Evolutionary conservation across 2,888 invertebrate species (phyloP).

Genomic region (Metalampra italica): DNA sequence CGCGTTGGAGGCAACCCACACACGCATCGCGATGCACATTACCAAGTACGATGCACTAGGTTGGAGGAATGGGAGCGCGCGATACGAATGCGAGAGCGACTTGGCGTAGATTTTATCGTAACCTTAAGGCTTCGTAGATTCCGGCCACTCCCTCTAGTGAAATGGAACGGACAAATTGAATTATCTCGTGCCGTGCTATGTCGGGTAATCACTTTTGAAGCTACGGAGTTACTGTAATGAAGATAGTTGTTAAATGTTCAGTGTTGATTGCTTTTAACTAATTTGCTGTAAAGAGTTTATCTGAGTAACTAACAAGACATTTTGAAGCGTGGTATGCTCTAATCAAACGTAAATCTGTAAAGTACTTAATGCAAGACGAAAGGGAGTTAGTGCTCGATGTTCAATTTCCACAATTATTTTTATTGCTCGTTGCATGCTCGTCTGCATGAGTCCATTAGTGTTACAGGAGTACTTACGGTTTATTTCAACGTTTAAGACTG

Average conservation of each 20-base stretch:
- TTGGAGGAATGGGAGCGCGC: constrained; percentile 68
- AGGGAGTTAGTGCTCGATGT: constrained; percentile 14
- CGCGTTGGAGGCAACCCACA: constrained; percentile 55
- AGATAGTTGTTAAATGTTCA: constrained; percentile 12
- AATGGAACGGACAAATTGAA: constrained; percentile 57
- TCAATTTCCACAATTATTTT: constrained; percentile 26
- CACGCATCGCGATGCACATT: constrained; percentile 61
- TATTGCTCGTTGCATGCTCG: not conserved
- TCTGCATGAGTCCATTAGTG: constrained; percentile 35
- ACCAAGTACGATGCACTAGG: constrained; percentile 69
- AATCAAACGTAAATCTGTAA: constrained; percentile 17
- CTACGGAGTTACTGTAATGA: constrained; percentile 32
- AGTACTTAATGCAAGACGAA: constrained; percentile 14
- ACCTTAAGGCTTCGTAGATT: constrained; percentile 47
- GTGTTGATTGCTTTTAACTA: constrained; percentile 13
- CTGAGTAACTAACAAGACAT: constrained; percentile 4
- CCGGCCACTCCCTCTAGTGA: constrained; percentile 37
- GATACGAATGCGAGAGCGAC: constrained; percentile 60
- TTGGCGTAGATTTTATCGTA: constrained; percentile 61
- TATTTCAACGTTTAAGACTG: constrained; percentile 31
- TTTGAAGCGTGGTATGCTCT: constrained; percentile 11
- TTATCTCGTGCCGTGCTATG: constrained; percentile 42
- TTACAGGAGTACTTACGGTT: constrained; percentile 27
- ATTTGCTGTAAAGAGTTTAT: constrained; percentile 5
- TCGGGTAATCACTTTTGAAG: constrained; percentile 42